Evolutionary conservation across 2,888 invertebrate genomes (phyloP).

Genomic region (Julus scanicus): DNA sequence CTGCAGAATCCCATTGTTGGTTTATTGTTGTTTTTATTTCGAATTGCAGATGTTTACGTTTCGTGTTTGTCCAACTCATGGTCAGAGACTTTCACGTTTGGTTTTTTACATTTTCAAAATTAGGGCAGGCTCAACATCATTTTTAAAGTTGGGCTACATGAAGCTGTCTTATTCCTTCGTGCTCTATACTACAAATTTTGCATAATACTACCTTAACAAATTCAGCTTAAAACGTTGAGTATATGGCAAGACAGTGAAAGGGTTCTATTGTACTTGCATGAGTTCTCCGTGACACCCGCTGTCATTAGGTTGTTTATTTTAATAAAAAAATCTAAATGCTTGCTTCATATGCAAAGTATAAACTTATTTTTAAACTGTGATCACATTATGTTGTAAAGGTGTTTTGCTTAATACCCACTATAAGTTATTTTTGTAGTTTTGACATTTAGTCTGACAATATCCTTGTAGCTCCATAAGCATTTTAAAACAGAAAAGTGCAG

Average conservation of each 20-base stretch:
- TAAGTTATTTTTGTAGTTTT: too few species aligned
- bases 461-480: too few species aligned
- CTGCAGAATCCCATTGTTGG: neutral
- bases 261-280: neutral
- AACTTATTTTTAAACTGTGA: too few species aligned
- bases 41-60: constrained; percentile 11
- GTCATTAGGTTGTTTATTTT: neutral
- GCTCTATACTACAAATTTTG: neutral
- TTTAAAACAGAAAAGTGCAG: too few species aligned
- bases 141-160: neutral
- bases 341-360: too few species aligned
- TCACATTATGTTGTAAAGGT: too few species aligned
- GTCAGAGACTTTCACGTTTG: constrained; percentile 17
- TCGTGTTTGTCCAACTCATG: constrained; percentile 27
- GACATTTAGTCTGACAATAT: too few species aligned
- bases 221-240: neutral
- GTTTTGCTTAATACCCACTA: too few species aligned
- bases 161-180: neutral
- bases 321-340: neutral
- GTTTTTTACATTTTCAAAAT: neutral
- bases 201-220: neutral
- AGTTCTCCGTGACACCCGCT: neutral
- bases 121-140: neutral
- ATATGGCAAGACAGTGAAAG: neutral
- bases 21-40: constrained; percentile 18